Conservation (phyloP, 2,797 vertebrate species). For the Micromesistius poutassou region DNA sequence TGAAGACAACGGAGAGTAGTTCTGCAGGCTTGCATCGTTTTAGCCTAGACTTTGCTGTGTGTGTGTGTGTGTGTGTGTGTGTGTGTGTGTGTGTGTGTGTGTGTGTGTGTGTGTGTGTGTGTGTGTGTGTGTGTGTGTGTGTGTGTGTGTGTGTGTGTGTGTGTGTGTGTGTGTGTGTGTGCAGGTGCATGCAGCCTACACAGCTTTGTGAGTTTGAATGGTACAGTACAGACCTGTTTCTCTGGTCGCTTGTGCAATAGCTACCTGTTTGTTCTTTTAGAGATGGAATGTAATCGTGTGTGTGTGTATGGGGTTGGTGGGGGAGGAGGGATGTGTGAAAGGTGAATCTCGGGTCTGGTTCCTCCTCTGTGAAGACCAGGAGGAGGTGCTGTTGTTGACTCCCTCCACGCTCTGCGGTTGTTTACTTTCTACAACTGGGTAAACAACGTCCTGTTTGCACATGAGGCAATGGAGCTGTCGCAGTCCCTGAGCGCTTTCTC, state of each 20-base stretch:
- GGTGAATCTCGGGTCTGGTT: background rate
- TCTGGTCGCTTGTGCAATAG: conserved; percentile 75
- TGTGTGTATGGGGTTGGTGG: background rate
- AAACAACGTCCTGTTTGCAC: background rate
- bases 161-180: conserved; percentile 4
- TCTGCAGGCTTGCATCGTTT: background rate
- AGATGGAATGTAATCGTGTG: background rate
- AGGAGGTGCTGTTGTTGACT: background rate
- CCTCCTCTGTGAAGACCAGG: background rate
- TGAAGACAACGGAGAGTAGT: background rate
- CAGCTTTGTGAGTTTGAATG: background rate
- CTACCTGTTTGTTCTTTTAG: conserved; percentile 66
- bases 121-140: conserved; percentile 7
- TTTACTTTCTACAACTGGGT: background rate
- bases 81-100: conserved; percentile 6
- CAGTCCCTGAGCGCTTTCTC: background rate
- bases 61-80: conserved; percentile 7
- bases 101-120: conserved; percentile 7
- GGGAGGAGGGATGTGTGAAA: background rate
- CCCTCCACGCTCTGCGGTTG: background rate
- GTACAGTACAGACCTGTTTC: conserved; percentile 68
- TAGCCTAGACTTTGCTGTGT: background rate
- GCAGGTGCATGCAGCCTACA: background rate
- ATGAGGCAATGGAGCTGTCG: background rate
- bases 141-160: conserved; percentile 4